phyloP scores from a whole-genome alignment of 2,888 invertebrate genomes.

The Stenodema calcarata region DNA sequence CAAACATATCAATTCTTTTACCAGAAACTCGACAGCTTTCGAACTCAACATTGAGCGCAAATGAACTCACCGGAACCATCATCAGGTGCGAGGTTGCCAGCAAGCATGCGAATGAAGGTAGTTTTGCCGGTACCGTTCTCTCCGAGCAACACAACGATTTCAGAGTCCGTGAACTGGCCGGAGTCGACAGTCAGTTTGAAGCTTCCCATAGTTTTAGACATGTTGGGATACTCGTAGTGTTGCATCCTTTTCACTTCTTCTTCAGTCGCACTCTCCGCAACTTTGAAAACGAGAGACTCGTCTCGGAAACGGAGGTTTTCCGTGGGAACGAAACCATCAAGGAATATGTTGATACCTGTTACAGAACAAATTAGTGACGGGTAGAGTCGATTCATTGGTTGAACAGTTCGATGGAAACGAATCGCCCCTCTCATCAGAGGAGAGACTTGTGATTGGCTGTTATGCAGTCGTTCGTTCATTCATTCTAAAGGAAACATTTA shows the following conservation, averaged over 20 bases:
- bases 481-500: too few species aligned
- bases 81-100: slow-evolving; percentile 93
- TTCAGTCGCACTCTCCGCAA: slow-evolving; percentile 96
- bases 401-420: too few species aligned
- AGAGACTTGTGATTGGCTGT: too few species aligned
- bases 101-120: slow-evolving; percentile 97
- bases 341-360: slow-evolving; percentile 94
- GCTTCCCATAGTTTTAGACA: slow-evolving; percentile 83
- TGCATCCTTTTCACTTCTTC: slow-evolving; percentile 97
- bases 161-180: slow-evolving; percentile 98
- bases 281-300: slow-evolving; percentile 95
- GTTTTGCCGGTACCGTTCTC: slow-evolving; percentile 99
- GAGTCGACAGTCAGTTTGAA: slow-evolving; percentile 81
- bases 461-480: too few species aligned
- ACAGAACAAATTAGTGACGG: slow-evolving; percentile 7
- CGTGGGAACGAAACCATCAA: slow-evolving; percentile 98
- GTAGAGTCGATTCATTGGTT: too few species aligned
- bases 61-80: slow-evolving; percentile 68
- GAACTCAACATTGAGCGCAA: too few species aligned
- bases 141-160: slow-evolving; percentile 94
- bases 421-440: too few species aligned
- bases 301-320: slow-evolving; percentile 98
- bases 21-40: too few species aligned
- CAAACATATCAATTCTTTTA: too few species aligned
- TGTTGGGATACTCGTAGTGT: slow-evolving; percentile 88